A percentile compares a stretch with the other conserved stretches of the same genome.
These are phyloP conservation scores for Xyliphius kryptos DNA, from an alignment of 2,113 vertebrate species.

Conservation along the genomic window DNA sequence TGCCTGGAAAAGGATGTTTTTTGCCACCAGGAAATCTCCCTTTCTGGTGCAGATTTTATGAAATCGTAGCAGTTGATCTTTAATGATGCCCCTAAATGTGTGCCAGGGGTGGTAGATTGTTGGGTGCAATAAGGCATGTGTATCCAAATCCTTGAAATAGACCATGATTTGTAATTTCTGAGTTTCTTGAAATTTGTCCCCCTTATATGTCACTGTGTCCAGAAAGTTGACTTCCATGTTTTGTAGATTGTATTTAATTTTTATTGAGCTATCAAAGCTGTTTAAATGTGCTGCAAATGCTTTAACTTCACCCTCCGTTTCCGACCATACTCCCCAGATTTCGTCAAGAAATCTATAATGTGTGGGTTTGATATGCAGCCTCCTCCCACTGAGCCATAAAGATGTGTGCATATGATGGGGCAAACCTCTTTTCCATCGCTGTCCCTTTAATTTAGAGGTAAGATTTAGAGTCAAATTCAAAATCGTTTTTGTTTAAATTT, in stretches of 20 bases:
- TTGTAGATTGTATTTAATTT: neutral
- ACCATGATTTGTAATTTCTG: neutral
- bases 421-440: slow-evolving; percentile 5
- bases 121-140: neutral
- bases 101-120: neutral
- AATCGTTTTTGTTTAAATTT: neutral
- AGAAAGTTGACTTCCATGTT: neutral
- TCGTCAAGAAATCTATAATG: slow-evolving; percentile 16
- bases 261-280: neutral
- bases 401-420: neutral
- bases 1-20: neutral
- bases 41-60: neutral
- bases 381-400: slow-evolving; percentile 26
- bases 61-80: neutral
- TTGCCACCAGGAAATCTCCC: neutral
- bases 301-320: neutral
- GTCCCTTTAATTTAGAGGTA: neutral
- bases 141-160: neutral
- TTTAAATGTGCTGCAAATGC: neutral
- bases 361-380: neutral
- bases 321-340: slow-evolving; percentile 13
- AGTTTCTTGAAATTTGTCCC: neutral
- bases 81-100: neutral
- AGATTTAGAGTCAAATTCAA: slow-evolving; percentile 1
- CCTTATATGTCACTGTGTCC: neutral